Percentiles rank a stretch among this genome's conserved stretches.
Conservation (phyloP, 2,113 vertebrate genomes). For the Cinclus mexicanus region DNA sequence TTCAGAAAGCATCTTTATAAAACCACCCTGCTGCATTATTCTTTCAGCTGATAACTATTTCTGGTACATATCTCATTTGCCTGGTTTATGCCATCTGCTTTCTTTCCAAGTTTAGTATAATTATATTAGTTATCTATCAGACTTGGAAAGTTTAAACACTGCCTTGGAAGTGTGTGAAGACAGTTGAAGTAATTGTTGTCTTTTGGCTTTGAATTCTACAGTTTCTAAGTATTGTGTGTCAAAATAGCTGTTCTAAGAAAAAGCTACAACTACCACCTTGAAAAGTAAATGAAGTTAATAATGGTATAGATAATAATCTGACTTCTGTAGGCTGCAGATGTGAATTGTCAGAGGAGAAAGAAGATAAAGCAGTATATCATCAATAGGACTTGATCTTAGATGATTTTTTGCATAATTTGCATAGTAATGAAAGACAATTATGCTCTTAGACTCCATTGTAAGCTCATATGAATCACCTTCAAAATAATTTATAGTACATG, state of each 20-base stretch:
- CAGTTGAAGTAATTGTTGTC: slow-evolving; percentile 41
- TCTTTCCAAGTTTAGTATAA: slow-evolving; percentile 63
- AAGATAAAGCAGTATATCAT: slow-evolving; percentile 73
- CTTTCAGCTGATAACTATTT: slow-evolving; percentile 28
- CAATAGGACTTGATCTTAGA: slow-evolving; percentile 67
- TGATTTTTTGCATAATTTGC: slow-evolving; percentile 69
- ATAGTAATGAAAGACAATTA: slow-evolving; percentile 68
- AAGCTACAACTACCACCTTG: slow-evolving; percentile 24
- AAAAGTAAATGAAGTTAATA: slow-evolving; percentile 66
- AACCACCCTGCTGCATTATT: not conserved
- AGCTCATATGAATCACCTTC: slow-evolving; percentile 56
- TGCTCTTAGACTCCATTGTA: slow-evolving; percentile 44
- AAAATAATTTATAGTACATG: not conserved
- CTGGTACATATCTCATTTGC: slow-evolving; percentile 28
- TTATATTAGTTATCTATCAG: slow-evolving; percentile 42
- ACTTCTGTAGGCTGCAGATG: slow-evolving; percentile 63
- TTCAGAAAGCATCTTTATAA: slow-evolving; percentile 21
- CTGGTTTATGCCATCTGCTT: slow-evolving; percentile 55
- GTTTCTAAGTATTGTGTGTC: not conserved
- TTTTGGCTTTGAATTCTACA: not conserved
- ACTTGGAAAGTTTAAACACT: slow-evolving; percentile 53
- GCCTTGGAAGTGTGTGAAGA: not conserved
- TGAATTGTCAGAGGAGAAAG: slow-evolving; percentile 55
- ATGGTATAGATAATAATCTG: slow-evolving; percentile 67
- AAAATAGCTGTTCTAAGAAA: slow-evolving; percentile 37